Evolutionary conservation across 35 echinoderm and acorn worm genomes (phyloP), one percentile per base, ranked within the genome.

Genomic region (Stichopus chloronotus): DNA sequence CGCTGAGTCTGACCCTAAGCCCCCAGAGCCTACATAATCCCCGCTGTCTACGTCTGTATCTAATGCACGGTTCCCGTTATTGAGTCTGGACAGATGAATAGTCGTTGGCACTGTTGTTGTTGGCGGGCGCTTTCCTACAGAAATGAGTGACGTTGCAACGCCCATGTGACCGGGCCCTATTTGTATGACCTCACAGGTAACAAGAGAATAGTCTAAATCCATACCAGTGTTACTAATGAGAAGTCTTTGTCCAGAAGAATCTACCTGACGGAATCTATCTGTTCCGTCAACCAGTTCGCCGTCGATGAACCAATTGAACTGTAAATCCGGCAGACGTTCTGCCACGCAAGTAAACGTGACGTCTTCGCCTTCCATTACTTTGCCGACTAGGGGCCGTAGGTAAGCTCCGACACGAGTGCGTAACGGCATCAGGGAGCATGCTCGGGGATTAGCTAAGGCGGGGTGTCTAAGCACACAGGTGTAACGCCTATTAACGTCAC

Each of bases 381-480:
- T 94, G 8, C 90, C 78, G 8, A 92, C 58, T 1, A 94, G 58
- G 52, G 95, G 95, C 24, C 79, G 76, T 8, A 96, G 72, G 5
- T 87, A 59, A 54, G 90, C 90, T 22, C 90, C 95, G 20, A 96
- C 81, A 22, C 83, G 69, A 23, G 84, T 94, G 11, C 95, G 82
- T 58, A 96, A 74, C 24, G 95, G 95, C 60, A 91, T 96, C 3
- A 96, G 59, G 19, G 93, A 96, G 55, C 95, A 96, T 4, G 93
- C 88, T 5, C 90, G 53, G 12, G 93, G 95, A 25, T 96, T 87
- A 24, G 85, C 60, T 23, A 92, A 56, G 1, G 95, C 95, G 58
- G 90, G 90, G 86, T 96, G 94, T 17, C 82, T 76, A 0, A 91
- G 81, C 54, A 96, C 90, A 61, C 95, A 96, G 24, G 93, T 94